Conservation (phyloP, 2,797 vertebrate species). For the Pelodytes ibericus region DNA sequence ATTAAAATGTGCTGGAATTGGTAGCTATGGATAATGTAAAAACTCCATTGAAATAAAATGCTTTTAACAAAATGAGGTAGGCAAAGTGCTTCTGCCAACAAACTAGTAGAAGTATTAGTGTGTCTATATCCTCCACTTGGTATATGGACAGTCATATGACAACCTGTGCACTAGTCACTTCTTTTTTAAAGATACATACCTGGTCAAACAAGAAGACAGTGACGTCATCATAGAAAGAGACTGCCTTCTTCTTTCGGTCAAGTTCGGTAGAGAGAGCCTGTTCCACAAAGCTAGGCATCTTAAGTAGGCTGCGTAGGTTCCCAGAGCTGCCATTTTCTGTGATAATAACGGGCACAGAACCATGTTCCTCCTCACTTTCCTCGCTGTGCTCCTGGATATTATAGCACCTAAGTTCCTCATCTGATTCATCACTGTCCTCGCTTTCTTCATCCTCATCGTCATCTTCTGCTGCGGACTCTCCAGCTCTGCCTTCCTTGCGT, state of each 20-base stretch:
- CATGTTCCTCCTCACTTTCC: slow-evolving; percentile 88
- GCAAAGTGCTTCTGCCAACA: too few relatives aligned
- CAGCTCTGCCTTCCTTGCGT: slow-evolving; percentile 17
- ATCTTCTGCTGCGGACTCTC: slow-evolving; percentile 18
- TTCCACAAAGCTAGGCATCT: slow-evolving; percentile 75
- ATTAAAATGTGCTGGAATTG: too few relatives aligned
- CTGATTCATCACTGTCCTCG: slow-evolving; percentile 83
- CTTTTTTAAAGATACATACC: slow-evolving; percentile 67
- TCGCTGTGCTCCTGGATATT: slow-evolving; percentile 85
- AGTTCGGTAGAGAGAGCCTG: slow-evolving; percentile 75
- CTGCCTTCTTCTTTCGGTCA: slow-evolving; percentile 87
- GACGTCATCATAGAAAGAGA: slow-evolving; percentile 95
- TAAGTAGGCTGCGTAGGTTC: slow-evolving; percentile 89
- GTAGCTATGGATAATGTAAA: too few relatives aligned
- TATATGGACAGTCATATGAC: too few relatives aligned
- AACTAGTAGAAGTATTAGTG: too few relatives aligned
- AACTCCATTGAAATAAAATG: too few relatives aligned
- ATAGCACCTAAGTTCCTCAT: slow-evolving; percentile 84
- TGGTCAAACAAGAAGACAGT: slow-evolving; percentile 97
- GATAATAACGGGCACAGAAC: slow-evolving; percentile 85
- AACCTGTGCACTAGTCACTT: too few relatives aligned
- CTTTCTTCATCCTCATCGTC: slow-evolving; percentile 83
- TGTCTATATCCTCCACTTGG: too few relatives aligned
- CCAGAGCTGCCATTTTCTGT: slow-evolving; percentile 84
- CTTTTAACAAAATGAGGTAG: too few relatives aligned